Conservation (phyloP, 2,797 vertebrate genomes). For the Sebastes hopkinsi region DNA sequence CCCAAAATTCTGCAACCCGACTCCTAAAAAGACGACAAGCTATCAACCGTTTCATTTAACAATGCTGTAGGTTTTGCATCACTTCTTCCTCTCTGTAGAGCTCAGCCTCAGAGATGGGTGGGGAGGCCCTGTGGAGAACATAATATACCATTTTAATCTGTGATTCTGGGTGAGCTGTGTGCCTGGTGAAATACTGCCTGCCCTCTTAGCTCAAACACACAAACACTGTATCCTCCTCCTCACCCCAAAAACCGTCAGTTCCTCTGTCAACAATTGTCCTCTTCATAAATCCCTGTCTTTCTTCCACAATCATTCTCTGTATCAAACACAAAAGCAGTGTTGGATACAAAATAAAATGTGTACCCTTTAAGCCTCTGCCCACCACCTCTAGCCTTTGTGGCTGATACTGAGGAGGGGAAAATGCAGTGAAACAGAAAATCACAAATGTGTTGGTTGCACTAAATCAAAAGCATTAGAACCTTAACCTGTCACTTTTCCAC, state of each 20-base stretch:
- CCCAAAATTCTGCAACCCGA: neutral
- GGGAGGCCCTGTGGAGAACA: conserved; percentile 30
- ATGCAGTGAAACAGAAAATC: too few relatives aligned
- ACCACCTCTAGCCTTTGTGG: too few relatives aligned
- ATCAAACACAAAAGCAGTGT: neutral
- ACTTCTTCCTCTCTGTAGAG: neutral
- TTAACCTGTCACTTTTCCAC: neutral
- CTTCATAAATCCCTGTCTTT: neutral
- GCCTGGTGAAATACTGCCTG: conserved; percentile 29
- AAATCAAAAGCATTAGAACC: neutral
- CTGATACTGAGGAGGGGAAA: neutral
- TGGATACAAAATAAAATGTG: neutral
- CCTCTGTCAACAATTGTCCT: neutral
- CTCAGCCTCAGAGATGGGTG: too few relatives aligned
- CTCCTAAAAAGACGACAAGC: neutral
- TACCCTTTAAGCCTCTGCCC: neutral
- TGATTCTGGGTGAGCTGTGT: conserved; percentile 57
- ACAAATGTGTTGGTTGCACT: neutral
- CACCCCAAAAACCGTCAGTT: neutral
- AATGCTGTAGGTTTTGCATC: conserved; percentile 4
- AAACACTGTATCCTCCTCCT: neutral
- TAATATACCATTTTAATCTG: conserved; percentile 66
- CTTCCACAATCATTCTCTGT: neutral
- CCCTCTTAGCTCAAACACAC: conserved; percentile 26
- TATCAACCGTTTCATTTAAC: conserved; percentile 15